Evolutionary conservation across 2,113 vertebrate species (phyloP), one percentile per base, ranked within the genome.

Genomic region (Heterotis niloticus): DNA sequence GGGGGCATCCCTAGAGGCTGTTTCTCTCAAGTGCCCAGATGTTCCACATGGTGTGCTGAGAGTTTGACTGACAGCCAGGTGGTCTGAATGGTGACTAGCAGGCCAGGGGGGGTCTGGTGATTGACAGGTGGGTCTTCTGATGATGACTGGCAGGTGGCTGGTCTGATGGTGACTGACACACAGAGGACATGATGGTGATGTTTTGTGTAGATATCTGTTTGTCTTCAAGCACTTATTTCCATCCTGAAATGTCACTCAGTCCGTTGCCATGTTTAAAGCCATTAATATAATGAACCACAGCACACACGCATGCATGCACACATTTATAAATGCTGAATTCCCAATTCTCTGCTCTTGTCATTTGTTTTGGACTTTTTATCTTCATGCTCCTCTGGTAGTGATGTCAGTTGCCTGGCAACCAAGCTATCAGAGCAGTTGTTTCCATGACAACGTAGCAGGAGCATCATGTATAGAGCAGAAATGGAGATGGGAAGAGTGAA

Each of bases 331-430:
- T 77, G 18, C 66, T 78, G 67, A 56, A 59, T 78, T 71, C 29
- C 77, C 77, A 56, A 62, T 75, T 52, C 64, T 44, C 11, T 52
- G 52, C 71, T 60, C 54, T n/a, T 76, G 73, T 62, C 62, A 64
- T 92, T 92, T 92, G 88, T 92, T 90, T 91, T 88, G 80, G 81
- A 90, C 89, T 91, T 89, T 88, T 91, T 90, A 89, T 91, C 91
- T 93, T 90, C 89, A 84, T 91, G 88, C 85, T 92, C 90, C 87
- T 88, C 88, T 90, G 89, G 87, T 91, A 90, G 90, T 92, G 92
- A 92, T 92, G 91, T 90, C 89, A 92, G 92, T 93, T 92, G 92
- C 92, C 86, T 91, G 89, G 92, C 90, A 93, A 93, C 92, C 89
- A 59, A 82, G 88, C 90, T 90, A 92, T 92, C 88, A 85, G 90